Base-by-base conservation (phyloP, 2,797 vertebrate species). In the Falco naumanni region DNA sequence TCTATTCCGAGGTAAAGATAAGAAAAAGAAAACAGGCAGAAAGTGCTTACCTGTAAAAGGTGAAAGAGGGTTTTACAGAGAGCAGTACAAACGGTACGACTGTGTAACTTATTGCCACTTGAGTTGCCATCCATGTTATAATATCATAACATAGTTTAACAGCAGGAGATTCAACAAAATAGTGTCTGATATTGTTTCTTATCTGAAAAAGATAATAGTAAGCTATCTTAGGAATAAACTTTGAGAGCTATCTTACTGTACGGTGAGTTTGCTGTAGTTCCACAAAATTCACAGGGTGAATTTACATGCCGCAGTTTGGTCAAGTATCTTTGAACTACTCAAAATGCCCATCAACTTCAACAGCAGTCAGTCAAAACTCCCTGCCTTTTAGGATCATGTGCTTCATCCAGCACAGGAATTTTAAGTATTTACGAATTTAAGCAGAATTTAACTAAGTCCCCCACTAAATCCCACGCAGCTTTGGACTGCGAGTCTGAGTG, bases 1-100 rank as follows among this genome's bases (percentile, higher is more conserved):
- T 66, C 11, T 65, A n/a, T 24, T 53, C 17, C 60, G 51, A 63
- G 26, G 56, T 28, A 63, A 69, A 57, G 51, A 28, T 28, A 33
- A 61, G 37, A 63, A n/a, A 48, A 66, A 48, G 48, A 47, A 34
- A 37, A 79, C 2, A 51, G 25, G 20, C 16, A 53, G 89, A 63
- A 79, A 20, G 31, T 92, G 66, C 98, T 98, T 97, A 99, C 99
- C 99, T 99, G 98, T 99, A 99, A 97, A 99, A 99, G 91, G 97
- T 98, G 68, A 99, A 96, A 1, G 99, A 99, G 4, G 99, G 98
- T 93, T 98, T 99, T 77, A 99, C 96, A 34, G 99, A 98, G 33
- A 99, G 98, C 83, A 99, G 98, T 68, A 99, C 99, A 84, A 99
- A 99, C 6, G 99, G 99, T 75, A 99, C 99, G 2, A 99, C 99